Percentiles rank a stretch among this genome's conserved stretches.
These are phyloP conservation scores for Hecatera dysodea DNA, from an alignment of 2,888 invertebrate genomes.

Conservation along the genomic window DNA sequence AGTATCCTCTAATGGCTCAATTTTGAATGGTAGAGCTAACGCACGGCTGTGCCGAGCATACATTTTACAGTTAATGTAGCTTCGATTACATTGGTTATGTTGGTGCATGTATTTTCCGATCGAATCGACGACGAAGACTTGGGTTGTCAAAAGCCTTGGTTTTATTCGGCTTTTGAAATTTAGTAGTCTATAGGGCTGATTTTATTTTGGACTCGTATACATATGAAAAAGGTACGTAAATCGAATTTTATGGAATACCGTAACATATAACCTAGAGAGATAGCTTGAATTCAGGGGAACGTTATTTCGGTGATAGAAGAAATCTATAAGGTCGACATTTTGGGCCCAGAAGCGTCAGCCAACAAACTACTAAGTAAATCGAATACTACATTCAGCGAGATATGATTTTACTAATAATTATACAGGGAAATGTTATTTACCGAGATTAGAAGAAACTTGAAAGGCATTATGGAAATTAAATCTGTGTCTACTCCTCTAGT, in stretches of 20 bases:
- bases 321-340: too few species aligned
- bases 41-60: not conserved
- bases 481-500: not conserved
- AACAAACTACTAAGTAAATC: too few species aligned
- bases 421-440: too few species aligned
- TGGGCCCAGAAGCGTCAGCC: too few species aligned
- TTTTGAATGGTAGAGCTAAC: not conserved
- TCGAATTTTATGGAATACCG: too few species aligned
- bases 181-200: not conserved
- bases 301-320: too few species aligned
- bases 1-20: slow-evolving; percentile 21
- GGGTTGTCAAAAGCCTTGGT: too few species aligned
- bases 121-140: too few species aligned
- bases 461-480: not conserved
- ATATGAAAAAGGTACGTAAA: too few species aligned
- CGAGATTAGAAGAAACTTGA: not conserved
- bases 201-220: not conserved
- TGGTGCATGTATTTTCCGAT: not conserved
- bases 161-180: not conserved
- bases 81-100: not conserved
- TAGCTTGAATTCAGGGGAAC: not conserved
- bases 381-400: too few species aligned
- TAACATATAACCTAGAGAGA: too few species aligned
- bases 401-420: too few species aligned
- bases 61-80: not conserved